A percentile compares a stretch with the other conserved stretches of the same genome.
Evolutionary conservation across 2,113 vertebrate genomes (phyloP).

Genomic region (Microcebus jonahi): DNA sequence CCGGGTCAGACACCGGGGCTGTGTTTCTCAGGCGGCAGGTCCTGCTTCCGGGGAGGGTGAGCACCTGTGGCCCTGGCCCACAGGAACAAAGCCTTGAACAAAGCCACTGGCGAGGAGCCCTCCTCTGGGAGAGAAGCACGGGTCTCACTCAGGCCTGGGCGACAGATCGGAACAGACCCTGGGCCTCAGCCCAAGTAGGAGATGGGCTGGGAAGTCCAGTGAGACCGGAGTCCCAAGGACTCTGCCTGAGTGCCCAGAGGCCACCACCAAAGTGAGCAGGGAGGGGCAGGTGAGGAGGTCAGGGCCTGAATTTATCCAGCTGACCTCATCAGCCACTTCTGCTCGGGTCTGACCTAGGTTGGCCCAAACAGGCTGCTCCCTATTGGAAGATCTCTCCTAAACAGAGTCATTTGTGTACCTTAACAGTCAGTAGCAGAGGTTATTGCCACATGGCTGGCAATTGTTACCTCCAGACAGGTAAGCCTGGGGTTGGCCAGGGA

Average conservation of each 20-base stretch:
- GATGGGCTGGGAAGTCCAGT: neutral
- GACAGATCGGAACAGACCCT: neutral
- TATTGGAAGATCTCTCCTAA: neutral
- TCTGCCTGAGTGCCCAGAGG: neutral
- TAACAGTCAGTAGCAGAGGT: neutral
- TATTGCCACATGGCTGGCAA: neutral
- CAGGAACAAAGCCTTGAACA: neutral
- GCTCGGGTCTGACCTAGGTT: neutral
- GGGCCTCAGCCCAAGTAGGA: neutral
- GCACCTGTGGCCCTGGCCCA: neutral
- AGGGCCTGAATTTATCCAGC: neutral
- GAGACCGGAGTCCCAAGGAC: neutral
- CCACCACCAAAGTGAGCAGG: neutral
- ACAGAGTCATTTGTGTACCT: neutral
- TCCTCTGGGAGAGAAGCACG: neutral
- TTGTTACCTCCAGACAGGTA: neutral
- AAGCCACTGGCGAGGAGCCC: fast-evolving
- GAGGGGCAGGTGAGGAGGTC: neutral
- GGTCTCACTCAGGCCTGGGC: neutral
- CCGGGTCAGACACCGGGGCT: neutral
- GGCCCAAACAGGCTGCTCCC: neutral
- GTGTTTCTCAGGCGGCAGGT: neutral
- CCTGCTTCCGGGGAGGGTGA: neutral
- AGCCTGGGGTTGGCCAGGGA: neutral
- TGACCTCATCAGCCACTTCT: neutral